Percentiles rank a stretch among this genome's conserved stretches.
Evolutionary conservation across 2,888 invertebrate species (phyloP).

Genomic region (Clanis bilineata): DNA sequence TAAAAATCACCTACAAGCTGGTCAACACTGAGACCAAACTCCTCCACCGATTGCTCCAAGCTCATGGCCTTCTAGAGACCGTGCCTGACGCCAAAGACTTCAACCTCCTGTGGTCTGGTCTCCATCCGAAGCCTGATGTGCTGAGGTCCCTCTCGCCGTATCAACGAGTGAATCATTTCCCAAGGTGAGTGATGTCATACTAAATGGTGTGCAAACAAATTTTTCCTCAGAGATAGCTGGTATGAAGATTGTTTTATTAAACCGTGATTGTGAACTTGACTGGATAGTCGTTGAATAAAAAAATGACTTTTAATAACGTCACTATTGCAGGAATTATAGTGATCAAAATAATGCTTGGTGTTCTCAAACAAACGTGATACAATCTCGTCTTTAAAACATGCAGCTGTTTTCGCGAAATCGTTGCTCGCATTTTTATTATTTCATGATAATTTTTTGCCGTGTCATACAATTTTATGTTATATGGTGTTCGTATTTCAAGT

Average conservation of each 20-base stretch:
- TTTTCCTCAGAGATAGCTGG: neutral
- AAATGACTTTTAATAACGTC: no score
- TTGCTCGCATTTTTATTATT: no score
- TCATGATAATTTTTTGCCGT: no score
- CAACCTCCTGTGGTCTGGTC: constrained; percentile 95
- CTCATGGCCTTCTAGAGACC: constrained; percentile 89
- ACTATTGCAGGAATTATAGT: no score
- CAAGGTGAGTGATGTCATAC: constrained; percentile 80
- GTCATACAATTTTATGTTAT: no score
- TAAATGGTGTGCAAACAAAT: neutral
- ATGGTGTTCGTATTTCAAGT: no score
- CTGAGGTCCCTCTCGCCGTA: constrained; percentile 91
- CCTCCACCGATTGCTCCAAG: constrained; percentile 87
- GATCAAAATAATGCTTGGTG: no score
- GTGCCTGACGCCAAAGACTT: constrained; percentile 84
- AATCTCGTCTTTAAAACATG: no score
- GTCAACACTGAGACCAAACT: constrained; percentile 92
- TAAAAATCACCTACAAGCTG: constrained; percentile 90
- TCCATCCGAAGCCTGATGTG: constrained; percentile 95
- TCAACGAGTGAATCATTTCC: constrained; percentile 98
- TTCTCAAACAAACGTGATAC: no score
- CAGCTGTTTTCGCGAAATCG: no score
- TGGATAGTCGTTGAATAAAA: no score
- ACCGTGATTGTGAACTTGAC: neutral
- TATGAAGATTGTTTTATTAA: neutral